phyloP scores from a whole-genome alignment of 1,140 invertebrate species.

The Geopemphigus sp. region DNA sequence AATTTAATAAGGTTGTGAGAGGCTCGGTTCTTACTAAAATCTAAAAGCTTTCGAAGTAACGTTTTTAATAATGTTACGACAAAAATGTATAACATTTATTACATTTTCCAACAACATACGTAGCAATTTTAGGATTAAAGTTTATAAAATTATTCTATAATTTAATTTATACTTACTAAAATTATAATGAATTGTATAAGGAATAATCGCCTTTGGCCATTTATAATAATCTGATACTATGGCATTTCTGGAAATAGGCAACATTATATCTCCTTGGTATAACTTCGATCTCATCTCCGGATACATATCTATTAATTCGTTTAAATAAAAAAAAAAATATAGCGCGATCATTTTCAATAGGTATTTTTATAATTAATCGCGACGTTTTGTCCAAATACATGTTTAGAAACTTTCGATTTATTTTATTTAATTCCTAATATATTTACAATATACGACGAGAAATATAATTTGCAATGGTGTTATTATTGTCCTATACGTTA shows the following conservation, averaged over 20 bases:
- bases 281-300: slow-evolving; percentile 52
- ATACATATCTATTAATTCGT: slow-evolving; percentile 43
- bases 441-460: no score
- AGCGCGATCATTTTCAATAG: no score
- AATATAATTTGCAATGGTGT: no score
- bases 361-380: no score
- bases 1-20: background rate
- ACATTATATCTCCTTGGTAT: slow-evolving; percentile 53
- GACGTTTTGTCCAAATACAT: no score
- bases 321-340: background rate
- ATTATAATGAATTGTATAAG: slow-evolving; percentile 51
- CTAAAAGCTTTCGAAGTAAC: slow-evolving; percentile 23
- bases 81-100: no score
- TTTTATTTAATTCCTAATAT: no score
- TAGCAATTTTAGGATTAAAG: no score
- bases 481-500: no score
- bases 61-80: background rate
- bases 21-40: background rate
- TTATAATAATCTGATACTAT: slow-evolving; percentile 51
- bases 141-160: background rate
- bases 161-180: slow-evolving; percentile 51
- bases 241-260: slow-evolving; percentile 51
- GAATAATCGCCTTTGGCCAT: slow-evolving; percentile 52
- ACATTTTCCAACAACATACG: background rate
- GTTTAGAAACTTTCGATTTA: no score